Base-by-base conservation (phyloP, 2,797 vertebrate species). In the Dendrocincla tyrannina region DNA sequence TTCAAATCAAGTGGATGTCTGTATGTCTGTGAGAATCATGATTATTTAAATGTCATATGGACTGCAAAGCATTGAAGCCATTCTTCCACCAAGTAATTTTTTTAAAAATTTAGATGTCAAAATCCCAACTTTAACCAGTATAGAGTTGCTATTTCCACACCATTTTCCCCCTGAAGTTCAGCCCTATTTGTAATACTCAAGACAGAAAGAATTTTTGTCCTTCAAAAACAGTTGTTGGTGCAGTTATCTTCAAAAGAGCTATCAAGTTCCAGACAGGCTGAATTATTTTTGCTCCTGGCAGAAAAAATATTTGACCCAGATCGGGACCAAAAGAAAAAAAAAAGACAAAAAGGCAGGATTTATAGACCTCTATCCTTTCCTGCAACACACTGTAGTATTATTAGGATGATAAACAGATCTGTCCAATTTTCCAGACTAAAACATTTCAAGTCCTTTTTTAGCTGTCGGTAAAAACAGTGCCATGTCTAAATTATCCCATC, bases 321-420 rank as follows among this genome's bases (percentile, higher is more conserved):
- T 96, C 90, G 96, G 95, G 98, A 97, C 93, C 94, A 30, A 30
- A 18, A 50, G 14, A 4, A 1, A 10, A 17, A 20, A 37, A 10
- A 11, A 28, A 4, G 33, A 3, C 41, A 44, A 94, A 72, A 63
- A 7, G 39, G 67, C 74, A 97, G 96, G 96, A 98, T 98, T 98
- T 98, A 98, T 98, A 97, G 97, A 95, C 86, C 67, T 97, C 94
- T 97, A 89, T 97, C 86, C 93, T 93, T 97, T 93, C 82, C 92
- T 88, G 94, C 95, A 97, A 95, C 89, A 95, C 78, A 93, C 95
- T 91, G 85, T 93, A 97, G 88, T 95, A 97, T 98, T 97, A 97
- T 98, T 98, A 98, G 96, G 97, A 98, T 98, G 98, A 98, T 98
- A 98, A 98, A 98, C 98, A 98, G 97, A 97, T 98, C 97, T 97